Percentiles rank a stretch among this genome's conserved stretches.
These are phyloP conservation scores for Luehdorfia chinensis DNA, from an alignment of 1,140 invertebrate genomes.

Conservation along the genomic window DNA sequence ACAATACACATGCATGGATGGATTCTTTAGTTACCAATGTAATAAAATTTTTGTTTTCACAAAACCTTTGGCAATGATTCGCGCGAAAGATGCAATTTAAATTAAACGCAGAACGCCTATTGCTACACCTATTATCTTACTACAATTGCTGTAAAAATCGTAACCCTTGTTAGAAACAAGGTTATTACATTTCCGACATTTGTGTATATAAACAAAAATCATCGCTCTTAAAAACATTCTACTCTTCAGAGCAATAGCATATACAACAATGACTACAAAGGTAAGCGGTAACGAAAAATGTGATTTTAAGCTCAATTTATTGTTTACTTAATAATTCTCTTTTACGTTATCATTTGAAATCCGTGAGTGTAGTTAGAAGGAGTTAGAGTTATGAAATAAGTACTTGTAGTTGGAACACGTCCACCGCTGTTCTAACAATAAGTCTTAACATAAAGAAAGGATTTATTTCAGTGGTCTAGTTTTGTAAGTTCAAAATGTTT, in stretches of 20 bases:
- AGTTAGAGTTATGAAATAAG: conserved; percentile 7
- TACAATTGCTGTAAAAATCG: conserved; percentile 32
- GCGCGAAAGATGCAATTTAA: conserved; percentile 14
- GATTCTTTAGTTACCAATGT: too few species aligned
- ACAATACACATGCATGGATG: too few species aligned
- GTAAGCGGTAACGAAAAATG: too few species aligned
- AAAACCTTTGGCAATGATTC: conserved; percentile 8
- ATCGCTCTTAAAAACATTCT: conserved; percentile 32
- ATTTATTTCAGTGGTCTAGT: conserved; percentile 8
- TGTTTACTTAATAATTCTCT: too few species aligned
- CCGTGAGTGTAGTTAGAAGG: background rate
- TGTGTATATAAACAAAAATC: conserved; percentile 42
- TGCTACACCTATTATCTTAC: conserved; percentile 9
- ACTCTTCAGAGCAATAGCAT: conserved; percentile 20
- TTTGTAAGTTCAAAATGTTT: background rate
- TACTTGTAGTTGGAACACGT: conserved; percentile 2
- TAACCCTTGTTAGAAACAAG: conserved; percentile 39
- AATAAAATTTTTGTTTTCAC: too few species aligned
- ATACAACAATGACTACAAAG: conserved; percentile 47
- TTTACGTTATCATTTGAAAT: conserved; percentile 2
- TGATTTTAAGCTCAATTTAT: too few species aligned
- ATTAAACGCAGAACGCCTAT: conserved; percentile 15
- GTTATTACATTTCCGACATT: conserved; percentile 32
- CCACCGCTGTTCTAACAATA: conserved; percentile 14
- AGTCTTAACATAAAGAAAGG: conserved; percentile 14